Conservation (phyloP, 2,888 invertebrate species). For the Eucera pruinosa region DNA sequence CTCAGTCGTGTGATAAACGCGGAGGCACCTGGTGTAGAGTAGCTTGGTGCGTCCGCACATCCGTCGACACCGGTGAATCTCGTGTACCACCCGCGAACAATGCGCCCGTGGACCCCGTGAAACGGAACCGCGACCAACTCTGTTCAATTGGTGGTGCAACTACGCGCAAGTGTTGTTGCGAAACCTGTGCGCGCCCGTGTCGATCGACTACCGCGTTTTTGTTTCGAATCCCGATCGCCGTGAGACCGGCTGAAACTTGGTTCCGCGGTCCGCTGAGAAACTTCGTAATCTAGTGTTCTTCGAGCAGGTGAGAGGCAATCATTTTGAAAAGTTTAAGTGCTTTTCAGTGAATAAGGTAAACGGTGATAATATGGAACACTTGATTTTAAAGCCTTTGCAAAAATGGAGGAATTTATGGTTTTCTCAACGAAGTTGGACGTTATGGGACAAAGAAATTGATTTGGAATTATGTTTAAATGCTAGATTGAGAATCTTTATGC, state of each 20-base stretch:
- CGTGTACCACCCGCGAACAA: constrained; percentile 31
- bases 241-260: constrained; percentile 3
- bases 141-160: constrained; percentile 32
- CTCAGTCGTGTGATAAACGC: constrained; percentile 71
- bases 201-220: constrained; percentile 22
- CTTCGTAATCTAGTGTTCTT: no score
- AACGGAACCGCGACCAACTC: constrained; percentile 34
- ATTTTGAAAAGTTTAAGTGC: no score
- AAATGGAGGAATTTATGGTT: no score
- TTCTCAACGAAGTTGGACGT: no score
- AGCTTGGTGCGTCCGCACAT: constrained; percentile 45
- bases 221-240: neutral
- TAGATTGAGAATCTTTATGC: no score
- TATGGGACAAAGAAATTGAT: no score
- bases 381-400: no score
- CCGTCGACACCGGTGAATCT: constrained; percentile 44
- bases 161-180: constrained; percentile 44
- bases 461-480: no score
- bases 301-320: no score
- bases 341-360: no score
- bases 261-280: no score
- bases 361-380: no score
- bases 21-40: constrained; percentile 58
- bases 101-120: constrained; percentile 46
- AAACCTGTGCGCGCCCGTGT: constrained; percentile 25